Percentiles rank a stretch among this genome's conserved stretches.
Evolutionary conservation across 2,888 invertebrate species (phyloP).

Genomic region (Diloba caeruleocephala): DNA sequence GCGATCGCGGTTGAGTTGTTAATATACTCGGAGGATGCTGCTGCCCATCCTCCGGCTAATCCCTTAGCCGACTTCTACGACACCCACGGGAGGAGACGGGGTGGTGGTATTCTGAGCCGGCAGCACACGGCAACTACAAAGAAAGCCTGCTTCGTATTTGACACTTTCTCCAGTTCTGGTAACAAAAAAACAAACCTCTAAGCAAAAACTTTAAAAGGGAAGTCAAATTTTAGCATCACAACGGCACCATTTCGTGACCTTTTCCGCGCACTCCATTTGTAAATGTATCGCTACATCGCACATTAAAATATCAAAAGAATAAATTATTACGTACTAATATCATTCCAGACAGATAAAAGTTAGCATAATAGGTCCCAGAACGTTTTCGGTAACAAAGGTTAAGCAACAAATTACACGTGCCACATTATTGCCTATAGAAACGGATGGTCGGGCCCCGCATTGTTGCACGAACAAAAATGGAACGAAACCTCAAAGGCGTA

Average conservation of each 20-base stretch:
- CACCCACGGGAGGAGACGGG: no score
- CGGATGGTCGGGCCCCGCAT: constrained; percentile 50
- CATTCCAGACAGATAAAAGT: constrained; percentile 63
- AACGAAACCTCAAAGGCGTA: constrained; percentile 64
- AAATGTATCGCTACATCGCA: constrained; percentile 49
- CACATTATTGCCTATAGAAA: constrained; percentile 60
- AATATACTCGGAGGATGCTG: no score
- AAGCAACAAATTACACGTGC: constrained; percentile 72
- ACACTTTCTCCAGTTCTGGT: constrained; percentile 43
- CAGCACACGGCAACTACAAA: no score
- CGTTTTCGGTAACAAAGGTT: constrained; percentile 68
- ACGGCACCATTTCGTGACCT: constrained; percentile 44
- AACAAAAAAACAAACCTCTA: constrained; percentile 44
- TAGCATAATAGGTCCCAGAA: constrained; percentile 64
- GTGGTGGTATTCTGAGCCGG: no score
- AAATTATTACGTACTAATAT: constrained; percentile 63
- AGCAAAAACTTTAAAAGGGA: constrained; percentile 37
- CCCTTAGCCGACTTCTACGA: no score
- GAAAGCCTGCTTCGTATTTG: constrained; percentile 30
- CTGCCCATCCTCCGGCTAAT: no score
- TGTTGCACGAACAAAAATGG: constrained; percentile 66
- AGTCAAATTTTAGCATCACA: constrained; percentile 39
- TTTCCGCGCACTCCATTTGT: constrained; percentile 49
- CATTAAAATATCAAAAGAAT: constrained; percentile 65
- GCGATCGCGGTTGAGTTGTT: no score